These are phyloP conservation scores for Erannis defoliaria DNA, from an alignment of 2,888 invertebrate genomes.

Conservation along the genomic window DNA sequence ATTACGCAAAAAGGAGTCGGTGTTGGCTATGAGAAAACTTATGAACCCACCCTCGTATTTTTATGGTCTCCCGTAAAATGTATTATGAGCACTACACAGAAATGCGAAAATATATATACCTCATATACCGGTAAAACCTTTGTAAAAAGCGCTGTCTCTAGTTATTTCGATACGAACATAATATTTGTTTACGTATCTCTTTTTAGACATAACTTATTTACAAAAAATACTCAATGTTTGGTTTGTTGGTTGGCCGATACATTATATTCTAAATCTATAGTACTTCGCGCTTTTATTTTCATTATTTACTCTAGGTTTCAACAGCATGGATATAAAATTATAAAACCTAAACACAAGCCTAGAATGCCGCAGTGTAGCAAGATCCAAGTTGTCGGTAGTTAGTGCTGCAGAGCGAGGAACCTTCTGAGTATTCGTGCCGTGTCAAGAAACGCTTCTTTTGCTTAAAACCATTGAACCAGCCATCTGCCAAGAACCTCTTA, in stretches of 20 bases:
- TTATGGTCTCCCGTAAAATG: slow-evolving; percentile 41
- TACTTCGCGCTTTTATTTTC: neutral
- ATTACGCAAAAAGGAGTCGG: slow-evolving; percentile 30
- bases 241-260: too few relatives aligned
- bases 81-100: slow-evolving; percentile 23
- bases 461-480: too few relatives aligned
- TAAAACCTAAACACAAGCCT: too few relatives aligned
- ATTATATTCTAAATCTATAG: too few relatives aligned
- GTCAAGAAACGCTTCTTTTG: too few relatives aligned
- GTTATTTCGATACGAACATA: neutral
- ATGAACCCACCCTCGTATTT: slow-evolving; percentile 34
- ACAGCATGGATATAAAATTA: too few relatives aligned
- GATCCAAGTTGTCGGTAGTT: too few relatives aligned
- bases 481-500: too few relatives aligned
- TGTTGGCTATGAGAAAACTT: slow-evolving; percentile 29
- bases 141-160: neutral
- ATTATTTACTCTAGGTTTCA: too few relatives aligned
- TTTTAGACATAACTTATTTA: neutral
- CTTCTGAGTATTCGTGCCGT: too few relatives aligned
- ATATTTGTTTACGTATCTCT: neutral
- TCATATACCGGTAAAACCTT: slow-evolving; percentile 16
- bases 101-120: slow-evolving; percentile 11
- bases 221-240: neutral
- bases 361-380: too few relatives aligned
- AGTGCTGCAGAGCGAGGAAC: too few relatives aligned